Base-by-base conservation (phyloP, 2,113 vertebrate genomes). In the Tyrannus savana region DNA sequence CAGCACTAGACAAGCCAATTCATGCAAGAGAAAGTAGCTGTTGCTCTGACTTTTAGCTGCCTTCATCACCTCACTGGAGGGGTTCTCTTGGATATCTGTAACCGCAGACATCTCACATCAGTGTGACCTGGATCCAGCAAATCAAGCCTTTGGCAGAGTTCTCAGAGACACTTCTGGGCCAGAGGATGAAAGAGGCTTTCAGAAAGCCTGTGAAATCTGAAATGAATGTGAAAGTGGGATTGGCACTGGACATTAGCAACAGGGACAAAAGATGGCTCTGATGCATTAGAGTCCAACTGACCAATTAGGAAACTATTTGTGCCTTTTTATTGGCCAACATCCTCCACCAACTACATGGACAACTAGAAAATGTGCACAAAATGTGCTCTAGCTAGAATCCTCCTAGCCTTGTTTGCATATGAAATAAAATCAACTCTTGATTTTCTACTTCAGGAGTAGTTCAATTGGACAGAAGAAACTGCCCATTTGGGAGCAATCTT, bases 131-230 rank as follows among this genome's bases (percentile, higher is more conserved):
- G 44, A 87, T 73, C 21, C 78, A 90, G 58, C 6, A 91, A 85
- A 87, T n/a, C 37, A 85, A 76, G 37, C 53, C 37, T 62, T 80
- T 75, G 68, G 33, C 52, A 78, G 62, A 90, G 37, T 14, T 92
- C 49, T 81, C 37, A 28, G 10, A 50, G 71, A 44, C 23, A 7
- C 24, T 87, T 82, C 35, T 79, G 62, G 47, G 60, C 25, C 21
- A 90, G 30, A 68, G 53, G 46, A 79, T 71, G 50, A 91, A 69
- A 69, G 47, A 78, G 5, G 59, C 52, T 89, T 91, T 71, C 53
- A 76, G 66, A 87, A 96, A 78, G 47, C 72, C 63, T 90, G n/a
- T 67, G 56, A 87, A 81, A 94, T 81, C 47, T 28, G 62, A 94
- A 87, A 66, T 41, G 21, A 71, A 76, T 3, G 1, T 58, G 39